Conservation (phyloP, 2,797 vertebrate genomes). For the Leontopithecus rosalia region DNA sequence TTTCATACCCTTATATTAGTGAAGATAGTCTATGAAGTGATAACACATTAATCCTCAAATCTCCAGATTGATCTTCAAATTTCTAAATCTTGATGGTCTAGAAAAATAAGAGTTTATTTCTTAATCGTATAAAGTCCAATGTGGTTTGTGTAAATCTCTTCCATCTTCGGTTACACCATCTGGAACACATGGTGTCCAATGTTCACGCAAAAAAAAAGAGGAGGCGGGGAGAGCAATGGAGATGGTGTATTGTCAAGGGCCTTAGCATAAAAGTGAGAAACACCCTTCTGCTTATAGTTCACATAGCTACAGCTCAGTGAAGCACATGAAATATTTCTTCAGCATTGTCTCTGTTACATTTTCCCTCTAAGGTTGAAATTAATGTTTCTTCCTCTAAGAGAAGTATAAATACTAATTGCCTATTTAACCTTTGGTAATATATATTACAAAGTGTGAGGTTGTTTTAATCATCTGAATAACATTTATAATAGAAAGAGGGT, state of each 20-base stretch:
- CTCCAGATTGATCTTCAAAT: background rate
- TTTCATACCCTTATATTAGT: background rate
- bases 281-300: background rate
- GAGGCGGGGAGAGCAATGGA: background rate
- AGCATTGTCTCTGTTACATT: background rate
- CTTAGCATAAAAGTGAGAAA: background rate
- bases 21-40: background rate
- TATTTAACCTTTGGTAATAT: background rate
- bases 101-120: constrained; percentile 6
- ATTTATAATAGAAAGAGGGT: background rate
- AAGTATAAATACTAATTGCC: background rate
- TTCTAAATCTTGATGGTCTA: background rate
- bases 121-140: background rate
- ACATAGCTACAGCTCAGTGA: background rate
- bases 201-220: background rate
- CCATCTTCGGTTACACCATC: background rate
- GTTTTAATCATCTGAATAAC: background rate
- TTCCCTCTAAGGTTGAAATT: background rate
- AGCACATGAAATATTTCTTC: background rate
- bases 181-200: background rate
- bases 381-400: background rate
- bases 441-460: background rate
- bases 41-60: background rate
- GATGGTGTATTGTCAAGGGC: background rate
- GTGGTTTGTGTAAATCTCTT: background rate